phyloP scores from a whole-genome alignment of 2,113 vertebrate species.

The Physeter macrocephalus region DNA sequence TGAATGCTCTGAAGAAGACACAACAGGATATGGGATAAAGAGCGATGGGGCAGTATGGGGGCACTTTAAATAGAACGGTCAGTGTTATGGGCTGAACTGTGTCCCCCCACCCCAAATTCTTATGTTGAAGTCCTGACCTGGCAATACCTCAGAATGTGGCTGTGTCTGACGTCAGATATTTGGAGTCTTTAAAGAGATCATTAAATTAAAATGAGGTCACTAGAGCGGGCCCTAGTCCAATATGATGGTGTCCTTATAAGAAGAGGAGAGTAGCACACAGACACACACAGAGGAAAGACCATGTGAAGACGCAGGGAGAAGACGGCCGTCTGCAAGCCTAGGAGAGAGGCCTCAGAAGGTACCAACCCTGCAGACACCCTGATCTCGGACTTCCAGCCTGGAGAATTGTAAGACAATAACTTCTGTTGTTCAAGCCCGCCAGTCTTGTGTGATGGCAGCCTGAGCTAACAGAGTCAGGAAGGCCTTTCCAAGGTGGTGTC shows the following conservation, averaged over 20 bases:
- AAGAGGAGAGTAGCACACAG: not conserved
- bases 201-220: not conserved
- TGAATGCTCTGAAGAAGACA: not conserved
- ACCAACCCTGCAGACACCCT: fast-evolving
- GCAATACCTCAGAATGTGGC: not conserved
- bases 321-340: fast-evolving
- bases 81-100: not conserved
- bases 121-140: not conserved
- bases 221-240: not conserved
- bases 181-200: not conserved
- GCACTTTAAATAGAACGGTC: not conserved
- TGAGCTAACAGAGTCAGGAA: not conserved
- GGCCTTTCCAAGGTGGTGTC: not conserved
- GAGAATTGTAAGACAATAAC: fast-evolving
- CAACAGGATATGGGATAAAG: not conserved
- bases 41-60: fast-evolving
- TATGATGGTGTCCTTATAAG: not conserved
- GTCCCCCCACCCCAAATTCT: not conserved
- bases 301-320: fast-evolving
- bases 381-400: not conserved
- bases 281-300: not conserved
- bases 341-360: not conserved
- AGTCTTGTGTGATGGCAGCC: not conserved
- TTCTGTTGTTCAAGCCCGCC: not conserved
- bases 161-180: not conserved